Base-by-base conservation (phyloP, 2,113 vertebrate genomes). In the Cyprinodon variegatus region DNA sequence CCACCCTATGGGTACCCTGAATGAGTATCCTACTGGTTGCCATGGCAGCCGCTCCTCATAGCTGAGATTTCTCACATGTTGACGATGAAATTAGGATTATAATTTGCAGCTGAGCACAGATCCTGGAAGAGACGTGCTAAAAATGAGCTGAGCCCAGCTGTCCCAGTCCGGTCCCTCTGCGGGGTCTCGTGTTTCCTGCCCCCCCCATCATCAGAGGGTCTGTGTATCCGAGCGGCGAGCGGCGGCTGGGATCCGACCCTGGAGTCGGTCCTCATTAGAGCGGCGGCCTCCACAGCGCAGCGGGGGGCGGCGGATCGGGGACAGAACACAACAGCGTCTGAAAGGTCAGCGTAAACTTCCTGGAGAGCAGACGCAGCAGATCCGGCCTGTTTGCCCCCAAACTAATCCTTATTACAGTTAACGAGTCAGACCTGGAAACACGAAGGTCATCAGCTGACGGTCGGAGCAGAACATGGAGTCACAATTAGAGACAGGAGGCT, bases 101-200 rank as follows among this genome's bases (percentile, higher is more conserved):
- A 45, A 45, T 45, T 45, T 45, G 43, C 43, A 11, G 43, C 9
- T 45, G 11, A 11, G 43, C 43, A 45, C 6, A 45, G 2, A 45
- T 1, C 11, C 43, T 45, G 43, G 43, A 11, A 11, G 43, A 45
- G 43, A 45, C 43, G 9, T 7, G 43, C 43, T 11, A 45, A 45
- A 29, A 29, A 29, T 29, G 29, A 29, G 29, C 9, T 57, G 6
- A 20, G 50, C 14, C 50, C 50, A 57, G 17, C 50, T 57, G 50
- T 57, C 50, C 17, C 7, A 4, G 0, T 0, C 50, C 15, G 0
- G 3, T 87, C 67, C 75, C 81, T 82, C 87, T 48, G 1, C 61
- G 70, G 73, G 66, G 70, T 85, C 45, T 91, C 87, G 81, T 77
- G 89, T 93, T 86, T 86, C 90, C 72, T 4, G n/a, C 36, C 15